Evolutionary conservation across 2,888 invertebrate genomes (phyloP), one percentile per base, ranked within the genome.

Genomic region (Pinctada fucata): DNA sequence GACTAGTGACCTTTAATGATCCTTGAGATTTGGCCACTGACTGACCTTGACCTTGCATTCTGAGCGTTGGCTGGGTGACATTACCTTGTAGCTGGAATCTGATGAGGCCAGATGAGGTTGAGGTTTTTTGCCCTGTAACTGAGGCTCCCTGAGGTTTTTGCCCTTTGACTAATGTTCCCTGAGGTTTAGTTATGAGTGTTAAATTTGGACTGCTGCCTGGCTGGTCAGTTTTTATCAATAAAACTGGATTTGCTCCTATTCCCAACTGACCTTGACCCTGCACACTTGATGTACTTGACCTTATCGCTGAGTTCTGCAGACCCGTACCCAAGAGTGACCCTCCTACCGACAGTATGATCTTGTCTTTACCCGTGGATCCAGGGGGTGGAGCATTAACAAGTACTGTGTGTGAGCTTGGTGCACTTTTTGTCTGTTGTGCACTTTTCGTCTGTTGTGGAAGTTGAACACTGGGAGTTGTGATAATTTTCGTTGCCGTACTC

Each of bases 1-100:
- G 84, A 79, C 85, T 79, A n/a, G 86, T 86, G 47, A 86, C 86
- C 78, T 84, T 84, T 13, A 86, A 76, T 65, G 85, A 85, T 81
- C 84, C 83, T 72, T 66, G 16, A 50, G 68, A 16, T 65, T 65
- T 73, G 13, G 49, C 5, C 10, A 13, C 66, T 13, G 50, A 31
- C 45, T 65, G 74, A 50, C 63, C 3, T 31, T 74, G 74, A 13
- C 65, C 74, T 50, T 66, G 65, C 8, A 74, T 13, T 31, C 66
- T 58, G 0, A 74, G 50, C 6, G 47, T 58, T 2, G 72, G 52
- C 45, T 72, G 72, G 6, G 47, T 58, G 13, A 58, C 58, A 13
- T 50, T 72, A 58, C 58, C 58, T 58, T 58, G 58, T 10, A 72
- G 72, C 13, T 31, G 8, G 5, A 52, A 52, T 58, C 58, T 72